Evolutionary conservation across 2,888 invertebrate species (phyloP), one percentile per base, ranked within the genome.

Genomic region (Drosophila lacicola): DNA sequence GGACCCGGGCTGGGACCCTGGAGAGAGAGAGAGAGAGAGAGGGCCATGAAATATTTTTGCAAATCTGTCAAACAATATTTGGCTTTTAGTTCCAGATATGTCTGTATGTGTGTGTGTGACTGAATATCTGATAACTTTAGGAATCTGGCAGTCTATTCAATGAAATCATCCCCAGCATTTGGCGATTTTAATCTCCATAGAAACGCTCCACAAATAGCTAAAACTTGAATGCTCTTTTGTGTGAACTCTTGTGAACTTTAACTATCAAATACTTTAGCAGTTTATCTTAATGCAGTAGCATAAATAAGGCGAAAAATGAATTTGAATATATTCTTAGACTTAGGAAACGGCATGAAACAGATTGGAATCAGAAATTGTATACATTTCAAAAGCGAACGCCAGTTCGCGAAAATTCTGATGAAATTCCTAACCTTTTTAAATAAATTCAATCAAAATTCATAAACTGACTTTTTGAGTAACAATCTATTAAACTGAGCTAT

Each of bases 141-240:
- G 80, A 80, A 87, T 84, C 67, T 60, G 42, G 11, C 47, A 60
- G 50, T 56, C 68, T 77, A 80, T 74, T 81, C 78, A 78, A 77
- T 82, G 39, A 61, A 57, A 41, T 9, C 25, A n/a, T 47, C 56
- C 44, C 56, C 46, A 42, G 42, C 13, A 42, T 29, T 55, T 46
- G n/a, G 47, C 54, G 71, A 69, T 51, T 77, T 66, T 14, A 17
- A 76, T 80, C 78, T 71, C 80, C 62, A 77, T 82, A 70, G 77
- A 75, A 82, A 80, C 80, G 85, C 80, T 58, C 14, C 65, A 65
- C 53, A 76, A 75, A 65, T 44, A 10, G 11, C 10, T 44, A 44
- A 51, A 51, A 51, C 53, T 42, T 53, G 55, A 54, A 37, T 73
- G 64, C 47, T 14, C 69, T 60, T 74, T 69, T 60, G 2, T 19